These are phyloP conservation scores for Epizoanthus stellaris DNA, from an alignment of 92 coral and sea anemone species.

Conservation along the genomic window DNA sequence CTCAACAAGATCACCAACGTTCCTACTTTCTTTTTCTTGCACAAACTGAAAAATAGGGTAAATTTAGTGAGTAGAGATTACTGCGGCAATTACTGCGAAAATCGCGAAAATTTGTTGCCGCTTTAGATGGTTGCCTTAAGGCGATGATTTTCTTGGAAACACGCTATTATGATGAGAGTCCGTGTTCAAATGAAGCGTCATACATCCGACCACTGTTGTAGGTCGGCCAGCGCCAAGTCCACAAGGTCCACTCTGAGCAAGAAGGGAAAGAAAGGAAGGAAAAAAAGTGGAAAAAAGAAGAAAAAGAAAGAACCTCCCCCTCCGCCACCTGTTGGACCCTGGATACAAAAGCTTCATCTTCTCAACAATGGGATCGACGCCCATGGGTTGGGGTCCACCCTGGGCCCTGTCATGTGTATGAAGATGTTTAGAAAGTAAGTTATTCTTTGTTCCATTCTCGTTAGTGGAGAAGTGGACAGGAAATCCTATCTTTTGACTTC, in stretches of 20 bases:
- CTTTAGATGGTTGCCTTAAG: no score
- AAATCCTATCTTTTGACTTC: no score
- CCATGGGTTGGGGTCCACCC: conserved; percentile 85
- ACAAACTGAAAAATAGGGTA: no score
- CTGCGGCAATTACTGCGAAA: no score
- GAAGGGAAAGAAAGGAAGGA: conserved; percentile 87
- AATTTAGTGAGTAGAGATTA: no score
- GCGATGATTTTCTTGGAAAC: no score
- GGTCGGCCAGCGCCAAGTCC: conserved; percentile 66
- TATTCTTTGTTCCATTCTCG: background rate
- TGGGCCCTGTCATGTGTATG: conserved; percentile 98
- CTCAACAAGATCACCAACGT: no score
- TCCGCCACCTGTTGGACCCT: conserved; percentile 98
- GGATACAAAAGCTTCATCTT: conserved; percentile 95
- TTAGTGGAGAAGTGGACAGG: no score
- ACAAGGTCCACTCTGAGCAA: conserved; percentile 66
- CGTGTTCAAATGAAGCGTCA: background rate
- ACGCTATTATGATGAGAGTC: no score
- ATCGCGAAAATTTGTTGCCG: no score
- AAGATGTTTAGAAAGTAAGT: conserved; percentile 97
- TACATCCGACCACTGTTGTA: background rate
- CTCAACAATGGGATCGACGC: conserved; percentile 95
- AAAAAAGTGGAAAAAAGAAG: conserved; percentile 79
- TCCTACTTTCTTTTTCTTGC: no score
- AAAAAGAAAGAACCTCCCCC: conserved; percentile 93